phyloP scores from a whole-genome alignment of 2,888 invertebrate genomes.

The Ectemnius cavifrons region DNA sequence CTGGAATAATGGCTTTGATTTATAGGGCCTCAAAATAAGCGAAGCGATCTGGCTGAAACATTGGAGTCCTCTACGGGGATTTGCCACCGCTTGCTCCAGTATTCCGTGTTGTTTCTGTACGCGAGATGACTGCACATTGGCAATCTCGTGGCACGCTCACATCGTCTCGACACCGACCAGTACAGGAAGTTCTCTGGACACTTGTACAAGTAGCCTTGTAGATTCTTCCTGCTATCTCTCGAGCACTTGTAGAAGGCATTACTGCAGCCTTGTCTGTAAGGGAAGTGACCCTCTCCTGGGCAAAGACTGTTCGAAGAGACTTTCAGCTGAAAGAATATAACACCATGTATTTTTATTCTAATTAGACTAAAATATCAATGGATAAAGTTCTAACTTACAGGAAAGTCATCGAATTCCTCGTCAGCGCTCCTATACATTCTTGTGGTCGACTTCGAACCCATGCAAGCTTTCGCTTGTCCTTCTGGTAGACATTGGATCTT shows the following conservation, averaged over 20 bases:
- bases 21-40: constrained; percentile 39
- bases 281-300: constrained; percentile 84
- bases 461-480: constrained; percentile 81
- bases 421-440: constrained; percentile 81
- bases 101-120: constrained; percentile 57
- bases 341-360: neutral
- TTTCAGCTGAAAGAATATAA: constrained; percentile 81
- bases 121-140: constrained; percentile 79
- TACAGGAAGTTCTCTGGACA: constrained; percentile 88
- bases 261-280: constrained; percentile 85
- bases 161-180: constrained; percentile 88
- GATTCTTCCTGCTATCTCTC: constrained; percentile 77
- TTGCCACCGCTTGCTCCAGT: constrained; percentile 67
- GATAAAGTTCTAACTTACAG: constrained; percentile 79
- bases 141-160: constrained; percentile 83
- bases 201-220: constrained; percentile 86
- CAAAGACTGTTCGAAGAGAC: constrained; percentile 82
- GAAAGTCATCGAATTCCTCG: constrained; percentile 79
- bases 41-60: constrained; percentile 66
- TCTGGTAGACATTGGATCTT: constrained; percentile 86
- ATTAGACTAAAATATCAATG: neutral
- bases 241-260: constrained; percentile 87
- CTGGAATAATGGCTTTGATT: neutral
- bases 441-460: constrained; percentile 80
- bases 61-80: constrained; percentile 68